phyloP scores from a whole-genome alignment of 1,140 invertebrate species.

The Achatina immaculata region DNA sequence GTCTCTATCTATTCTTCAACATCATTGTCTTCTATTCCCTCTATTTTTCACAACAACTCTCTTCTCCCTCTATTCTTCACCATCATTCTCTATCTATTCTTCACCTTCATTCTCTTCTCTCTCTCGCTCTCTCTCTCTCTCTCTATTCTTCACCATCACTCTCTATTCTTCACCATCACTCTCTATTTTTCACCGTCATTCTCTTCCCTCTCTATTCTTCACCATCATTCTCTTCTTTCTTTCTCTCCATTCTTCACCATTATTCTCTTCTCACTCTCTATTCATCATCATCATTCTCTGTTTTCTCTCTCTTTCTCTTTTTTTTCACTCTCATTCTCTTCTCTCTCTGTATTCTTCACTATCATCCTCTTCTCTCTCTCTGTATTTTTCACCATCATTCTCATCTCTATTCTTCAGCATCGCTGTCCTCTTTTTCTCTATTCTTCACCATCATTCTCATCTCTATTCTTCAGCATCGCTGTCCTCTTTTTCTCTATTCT shows the following conservation, averaged over 20 bases:
- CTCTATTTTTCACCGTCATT: neutral
- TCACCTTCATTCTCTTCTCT: constrained; percentile 78
- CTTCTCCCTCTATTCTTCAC: constrained; percentile 71
- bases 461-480: too few species aligned
- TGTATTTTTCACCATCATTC: neutral
- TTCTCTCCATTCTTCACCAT: too few species aligned
- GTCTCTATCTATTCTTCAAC: too few species aligned
- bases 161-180: neutral
- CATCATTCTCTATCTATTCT: constrained; percentile 90
- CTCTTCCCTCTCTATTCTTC: neutral
- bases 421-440: neutral
- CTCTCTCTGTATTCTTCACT: too few species aligned
- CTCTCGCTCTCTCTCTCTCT: constrained; percentile 5
- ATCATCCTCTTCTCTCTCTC: too few species aligned
- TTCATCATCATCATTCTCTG: neutral
- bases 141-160: neutral
- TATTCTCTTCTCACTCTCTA: neutral
- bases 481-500: constrained; percentile 91
- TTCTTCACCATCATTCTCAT: too few species aligned
- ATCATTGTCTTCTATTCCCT: too few species aligned
- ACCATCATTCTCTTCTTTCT: neutral
- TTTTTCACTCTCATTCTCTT: neutral
- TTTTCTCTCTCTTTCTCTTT: neutral
- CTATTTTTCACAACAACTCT: too few species aligned
- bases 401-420: neutral